Conservation (phyloP, 2,113 vertebrate genomes). For the Psilopsiagon aurifrons region DNA sequence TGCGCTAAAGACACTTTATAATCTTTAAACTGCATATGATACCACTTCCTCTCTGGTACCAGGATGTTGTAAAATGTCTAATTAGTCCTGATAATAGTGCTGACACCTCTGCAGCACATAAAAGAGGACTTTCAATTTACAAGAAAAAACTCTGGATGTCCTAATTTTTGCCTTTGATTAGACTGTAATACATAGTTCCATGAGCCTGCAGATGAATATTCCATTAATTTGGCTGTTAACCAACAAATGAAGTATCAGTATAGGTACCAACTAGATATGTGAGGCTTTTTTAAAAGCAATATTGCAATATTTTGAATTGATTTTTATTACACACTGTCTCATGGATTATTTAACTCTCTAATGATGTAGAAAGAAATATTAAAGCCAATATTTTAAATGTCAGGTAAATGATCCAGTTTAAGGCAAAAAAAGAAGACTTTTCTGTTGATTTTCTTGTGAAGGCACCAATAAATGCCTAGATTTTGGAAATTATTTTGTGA, state of each 20-base stretch:
- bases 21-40: conserved; percentile 75
- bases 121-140: conserved; percentile 78
- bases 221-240: conserved; percentile 74
- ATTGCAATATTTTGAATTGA: conserved; percentile 50
- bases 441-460: conserved; percentile 14
- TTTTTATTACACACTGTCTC: conserved; percentile 54
- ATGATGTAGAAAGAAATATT: conserved; percentile 65
- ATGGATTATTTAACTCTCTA: conserved; percentile 69
- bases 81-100: conserved; percentile 77
- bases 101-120: conserved; percentile 77
- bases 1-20: conserved; percentile 73
- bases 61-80: conserved; percentile 79
- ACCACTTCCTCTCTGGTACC: conserved; percentile 63
- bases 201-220: conserved; percentile 62
- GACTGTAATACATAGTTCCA: conserved; percentile 63
- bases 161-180: conserved; percentile 82
- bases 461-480: background rate
- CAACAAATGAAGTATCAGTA: conserved; percentile 46
- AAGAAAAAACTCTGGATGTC: conserved; percentile 72
- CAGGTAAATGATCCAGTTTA: conserved; percentile 27
- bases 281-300: conserved; percentile 34
- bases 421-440: background rate
- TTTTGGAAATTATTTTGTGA: conserved; percentile 38
- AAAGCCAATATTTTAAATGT: conserved; percentile 65
- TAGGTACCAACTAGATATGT: conserved; percentile 46